Evolutionary conservation across 2,113 vertebrate genomes (phyloP), one percentile per base, ranked within the genome.

Genomic region (Ptyas mucosa): DNA sequence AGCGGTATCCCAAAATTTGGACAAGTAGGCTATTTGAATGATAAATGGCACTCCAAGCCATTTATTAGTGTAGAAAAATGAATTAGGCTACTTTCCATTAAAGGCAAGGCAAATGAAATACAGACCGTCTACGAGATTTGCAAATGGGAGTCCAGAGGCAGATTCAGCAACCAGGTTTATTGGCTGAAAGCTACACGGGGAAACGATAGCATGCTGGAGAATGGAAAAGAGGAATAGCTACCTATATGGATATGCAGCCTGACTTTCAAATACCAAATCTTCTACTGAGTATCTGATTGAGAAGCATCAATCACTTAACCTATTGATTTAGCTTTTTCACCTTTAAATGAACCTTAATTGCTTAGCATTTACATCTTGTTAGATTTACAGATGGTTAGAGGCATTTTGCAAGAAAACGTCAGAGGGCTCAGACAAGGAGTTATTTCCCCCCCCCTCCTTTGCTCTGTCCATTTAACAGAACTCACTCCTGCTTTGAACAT

Each of bases 251-350:
- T 88, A 61, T 64, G 43, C 57, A 69, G 94, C 94, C 87, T 61
- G 23, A 26, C 69, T 75, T 26, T 90, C 85, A 69, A 95, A 93
- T 94, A 95, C 92, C 93, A 95, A 94, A 95, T 96, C 94, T 29
- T 96, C 93, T 94, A 92, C 92, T 96, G 94, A 96, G 94, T 95
- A 94, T 93, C 94, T 96, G 95, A 96, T 9, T 95, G 95, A 95
- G 94, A 94, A 96, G 94, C 95, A 95, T 95, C 75, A 95, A 96
- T 95, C 95, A 96, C 94, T 96, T 97, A 96, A 97, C 95, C 96
- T 97, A 96, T 95, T 96, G 95, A 96, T 96, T 95, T 54, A 29
- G 57, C 85, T 87, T 75, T 89, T 46, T 24, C 61, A 43, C 46
- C 58, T 51, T 69, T 8, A 88, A 23, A 88, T 54, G 51, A 43